phyloP scores from a whole-genome alignment of 1,140 invertebrate genomes.

The Probaryconus sp. region DNA sequence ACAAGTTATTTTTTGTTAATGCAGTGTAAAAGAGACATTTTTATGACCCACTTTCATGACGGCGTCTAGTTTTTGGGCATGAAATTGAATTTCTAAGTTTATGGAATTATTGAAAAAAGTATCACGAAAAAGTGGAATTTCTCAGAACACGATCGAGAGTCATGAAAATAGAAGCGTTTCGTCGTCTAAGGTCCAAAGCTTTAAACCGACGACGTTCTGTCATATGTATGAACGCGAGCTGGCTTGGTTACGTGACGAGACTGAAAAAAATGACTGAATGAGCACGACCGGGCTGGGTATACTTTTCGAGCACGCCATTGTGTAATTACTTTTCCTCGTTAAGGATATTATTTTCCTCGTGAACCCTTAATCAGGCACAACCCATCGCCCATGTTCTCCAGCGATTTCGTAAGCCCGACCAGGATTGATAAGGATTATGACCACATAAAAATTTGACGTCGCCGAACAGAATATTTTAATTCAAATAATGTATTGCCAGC shows the following conservation, averaged over 20 bases:
- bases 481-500: slow-evolving; percentile 4
- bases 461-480: slow-evolving; percentile 16
- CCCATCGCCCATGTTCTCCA: slow-evolving; percentile 49
- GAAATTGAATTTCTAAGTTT: slow-evolving; percentile 26
- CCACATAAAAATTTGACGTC: slow-evolving; percentile 29
- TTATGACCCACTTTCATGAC: not conserved
- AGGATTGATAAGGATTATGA: slow-evolving; percentile 37
- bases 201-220: slow-evolving; percentile 9
- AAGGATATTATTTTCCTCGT: slow-evolving; percentile 72
- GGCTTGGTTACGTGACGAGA: slow-evolving; percentile 44
- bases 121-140: slow-evolving; percentile 39
- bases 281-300: slow-evolving; percentile 50
- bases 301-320: slow-evolving; percentile 73
- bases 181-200: slow-evolving; percentile 5
- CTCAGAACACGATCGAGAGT: slow-evolving; percentile 1
- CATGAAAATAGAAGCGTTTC: not conserved
- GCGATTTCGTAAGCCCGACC: slow-evolving; percentile 27
- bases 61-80: slow-evolving; percentile 7
- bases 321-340: slow-evolving; percentile 77
- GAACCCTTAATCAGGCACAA: slow-evolving; percentile 66
- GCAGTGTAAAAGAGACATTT: too few species aligned
- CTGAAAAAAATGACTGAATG: slow-evolving; percentile 48
- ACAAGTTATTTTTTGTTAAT: too few species aligned
- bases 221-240: slow-evolving; percentile 28
- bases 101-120: slow-evolving; percentile 27